Base-by-base conservation (phyloP, 2,113 vertebrate species). In the Triplophysa tibetana region DNA sequence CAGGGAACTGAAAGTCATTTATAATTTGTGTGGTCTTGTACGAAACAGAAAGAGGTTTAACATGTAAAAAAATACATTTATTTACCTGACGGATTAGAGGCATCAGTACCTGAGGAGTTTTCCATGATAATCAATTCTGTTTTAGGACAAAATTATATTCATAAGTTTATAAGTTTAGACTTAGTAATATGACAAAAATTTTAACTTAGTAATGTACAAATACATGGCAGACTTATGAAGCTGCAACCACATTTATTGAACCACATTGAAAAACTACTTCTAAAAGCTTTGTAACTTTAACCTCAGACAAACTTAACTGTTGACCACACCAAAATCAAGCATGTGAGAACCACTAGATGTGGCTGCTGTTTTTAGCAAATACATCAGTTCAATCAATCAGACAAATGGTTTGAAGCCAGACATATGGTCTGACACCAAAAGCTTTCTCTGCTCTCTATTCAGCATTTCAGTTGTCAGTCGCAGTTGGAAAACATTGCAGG, bases 81-180 rank as follows among this genome's bases (percentile, higher is more conserved):
- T 85, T 87, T 88, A 91, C 92, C 90, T 89, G 91, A 91, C 84
- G 87, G 88, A 85, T 91, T 94, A 82, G 85, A 79, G 54, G 81
- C 77, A 78, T 87, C 84, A 14, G 86, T 86, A 23, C 12, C 67
- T 29, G 84, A 81, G 63, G 88, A 88, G 82, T 91, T 92, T 63
- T 84, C 61, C 63, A 82, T 78, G 69, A n/a, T 54, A 52, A 88
- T 43, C 75, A 92, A 11, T 82, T 93, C 92, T 93, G 84, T 77
- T 74, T 60, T 14, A 69, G 66, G 23, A 50, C 33, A 79, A 81
- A 45, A 86, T 54, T 24, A 76, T 54, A 61, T 58, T 52, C n/a
- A 38, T 38, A 38, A 6, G 33, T 38, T 38, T 29, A 3, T 11
- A 19, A 7, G 41, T 4, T 38, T 60, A 24, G 23, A 54, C 41